Evolutionary conservation across 2,888 invertebrate species (phyloP).

Genomic region (Drosophila diplacantha): DNA sequence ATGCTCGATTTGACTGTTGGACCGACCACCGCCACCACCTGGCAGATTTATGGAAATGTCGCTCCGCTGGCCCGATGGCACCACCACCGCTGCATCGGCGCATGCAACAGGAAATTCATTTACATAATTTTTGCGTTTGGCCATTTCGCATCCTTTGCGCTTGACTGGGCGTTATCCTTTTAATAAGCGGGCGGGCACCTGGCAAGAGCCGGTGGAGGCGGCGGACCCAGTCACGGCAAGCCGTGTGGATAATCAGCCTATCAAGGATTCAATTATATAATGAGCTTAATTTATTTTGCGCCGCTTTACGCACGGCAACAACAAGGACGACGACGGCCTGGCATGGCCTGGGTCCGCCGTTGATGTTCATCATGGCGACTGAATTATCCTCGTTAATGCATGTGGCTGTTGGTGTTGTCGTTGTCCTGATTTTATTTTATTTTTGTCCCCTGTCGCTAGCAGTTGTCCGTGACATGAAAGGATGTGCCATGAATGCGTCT

Average conservation of each 20-base stretch:
- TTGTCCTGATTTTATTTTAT: conserved; percentile 7
- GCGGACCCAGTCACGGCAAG: conserved; percentile 38
- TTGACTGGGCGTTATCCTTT: conserved; percentile 70
- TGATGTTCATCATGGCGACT: conserved; percentile 39
- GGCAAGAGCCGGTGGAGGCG: not conserved
- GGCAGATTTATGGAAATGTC: conserved; percentile 43
- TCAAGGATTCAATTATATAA: conserved; percentile 73
- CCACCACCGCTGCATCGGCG: not conserved
- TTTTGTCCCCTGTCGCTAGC: conserved; percentile 24
- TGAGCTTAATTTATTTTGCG: conserved; percentile 72
- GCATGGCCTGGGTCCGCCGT: conserved; percentile 11
- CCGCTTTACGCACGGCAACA: conserved; percentile 49
- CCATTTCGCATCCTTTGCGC: conserved; percentile 65
- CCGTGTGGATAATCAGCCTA: conserved; percentile 72
- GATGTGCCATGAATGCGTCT: conserved; percentile 35
- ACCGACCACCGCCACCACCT: conserved; percentile 21
- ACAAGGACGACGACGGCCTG: conserved; percentile 11
- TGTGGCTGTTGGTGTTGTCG: conserved; percentile 10
- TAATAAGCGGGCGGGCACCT: conserved; percentile 52
- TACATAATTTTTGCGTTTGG: conserved; percentile 67
- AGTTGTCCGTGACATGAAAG: conserved; percentile 36
- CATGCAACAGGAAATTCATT: conserved; percentile 69
- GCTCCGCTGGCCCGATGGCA: conserved; percentile 4
- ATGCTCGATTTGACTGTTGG: conserved; percentile 24
- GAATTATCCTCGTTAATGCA: conserved; percentile 33